Percentiles rank a stretch among this genome's conserved stretches.
Evolutionary conservation across 1,140 invertebrate species (phyloP).

Genomic region (Pemphigus obesinymphae): DNA sequence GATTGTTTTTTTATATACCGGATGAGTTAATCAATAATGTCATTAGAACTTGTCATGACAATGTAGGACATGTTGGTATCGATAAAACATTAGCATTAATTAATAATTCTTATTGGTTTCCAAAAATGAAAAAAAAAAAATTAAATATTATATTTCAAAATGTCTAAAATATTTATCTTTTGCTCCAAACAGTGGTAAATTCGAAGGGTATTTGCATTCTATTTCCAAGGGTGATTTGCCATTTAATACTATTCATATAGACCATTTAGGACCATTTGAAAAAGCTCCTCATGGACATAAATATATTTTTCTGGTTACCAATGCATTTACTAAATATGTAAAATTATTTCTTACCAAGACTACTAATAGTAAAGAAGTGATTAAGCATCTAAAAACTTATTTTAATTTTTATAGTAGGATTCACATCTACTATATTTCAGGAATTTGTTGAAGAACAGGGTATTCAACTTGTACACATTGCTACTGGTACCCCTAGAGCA

Average conservation of each 20-base stretch:
- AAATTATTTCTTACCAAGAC: conserved; percentile 42
- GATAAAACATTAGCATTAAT: not conserved
- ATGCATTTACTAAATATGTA: conserved; percentile 47
- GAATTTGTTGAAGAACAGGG: conserved; percentile 36
- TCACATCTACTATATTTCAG: conserved; percentile 43
- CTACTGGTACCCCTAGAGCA: too few species aligned
- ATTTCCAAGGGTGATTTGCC: too few species aligned
- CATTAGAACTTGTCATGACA: not conserved
- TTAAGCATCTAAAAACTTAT: conserved; percentile 2
- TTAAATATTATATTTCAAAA: not conserved
- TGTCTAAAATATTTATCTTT: not conserved
- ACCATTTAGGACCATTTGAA: not conserved
- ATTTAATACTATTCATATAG: conserved; percentile 20
- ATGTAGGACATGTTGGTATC: not conserved
- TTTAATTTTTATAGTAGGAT: conserved; percentile 43
- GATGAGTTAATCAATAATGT: conserved; percentile 21
- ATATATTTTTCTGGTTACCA: too few species aligned
- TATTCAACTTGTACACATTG: conserved; percentile 15
- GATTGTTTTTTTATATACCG: not conserved
- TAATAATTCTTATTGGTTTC: conserved; percentile 14
- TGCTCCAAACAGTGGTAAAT: not conserved
- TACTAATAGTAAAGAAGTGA: too few species aligned
- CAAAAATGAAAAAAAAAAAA: not conserved
- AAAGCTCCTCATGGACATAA: too few species aligned
- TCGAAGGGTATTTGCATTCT: not conserved